phyloP scores from a whole-genome alignment of 2,888 invertebrate genomes.

The Andricus quercusramuli region DNA sequence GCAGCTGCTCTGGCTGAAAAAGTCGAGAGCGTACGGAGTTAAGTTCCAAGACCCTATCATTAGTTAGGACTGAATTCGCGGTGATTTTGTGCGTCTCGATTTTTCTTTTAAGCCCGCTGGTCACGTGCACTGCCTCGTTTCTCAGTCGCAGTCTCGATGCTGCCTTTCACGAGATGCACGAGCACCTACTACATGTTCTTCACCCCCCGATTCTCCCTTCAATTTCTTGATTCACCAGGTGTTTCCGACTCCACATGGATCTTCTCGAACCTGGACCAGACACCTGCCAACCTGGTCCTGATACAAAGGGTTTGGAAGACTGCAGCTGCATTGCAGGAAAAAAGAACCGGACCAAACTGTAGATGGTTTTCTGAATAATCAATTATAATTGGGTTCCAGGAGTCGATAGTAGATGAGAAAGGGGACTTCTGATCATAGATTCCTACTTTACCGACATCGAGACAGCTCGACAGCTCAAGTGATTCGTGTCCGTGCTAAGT shows the following conservation, averaged over 20 bases:
- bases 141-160: not conserved
- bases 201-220: not conserved
- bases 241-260: constrained; percentile 63
- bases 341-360: not conserved
- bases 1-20: constrained; percentile 12
- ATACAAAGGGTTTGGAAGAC: constrained; percentile 26
- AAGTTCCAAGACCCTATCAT: constrained; percentile 4
- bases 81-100: constrained; percentile 22
- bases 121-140: constrained; percentile 23
- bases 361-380: not conserved
- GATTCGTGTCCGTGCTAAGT: too few relatives aligned
- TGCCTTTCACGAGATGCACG: constrained; percentile 29
- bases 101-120: constrained; percentile 14
- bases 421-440: too few relatives aligned
- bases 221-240: constrained; percentile 31
- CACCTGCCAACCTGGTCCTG: constrained; percentile 66
- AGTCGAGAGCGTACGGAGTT: not conserved
- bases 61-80: constrained; percentile 2
- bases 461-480: too few relatives aligned
- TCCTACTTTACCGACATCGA: too few relatives aligned
- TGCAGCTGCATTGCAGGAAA: constrained; percentile 33
- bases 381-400: not conserved
- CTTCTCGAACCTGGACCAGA: constrained; percentile 56
- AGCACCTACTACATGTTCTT: not conserved
- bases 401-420: not conserved